Evolutionary conservation across 2,797 vertebrate genomes (phyloP).

Genomic region (Eulemur coronatus): DNA sequence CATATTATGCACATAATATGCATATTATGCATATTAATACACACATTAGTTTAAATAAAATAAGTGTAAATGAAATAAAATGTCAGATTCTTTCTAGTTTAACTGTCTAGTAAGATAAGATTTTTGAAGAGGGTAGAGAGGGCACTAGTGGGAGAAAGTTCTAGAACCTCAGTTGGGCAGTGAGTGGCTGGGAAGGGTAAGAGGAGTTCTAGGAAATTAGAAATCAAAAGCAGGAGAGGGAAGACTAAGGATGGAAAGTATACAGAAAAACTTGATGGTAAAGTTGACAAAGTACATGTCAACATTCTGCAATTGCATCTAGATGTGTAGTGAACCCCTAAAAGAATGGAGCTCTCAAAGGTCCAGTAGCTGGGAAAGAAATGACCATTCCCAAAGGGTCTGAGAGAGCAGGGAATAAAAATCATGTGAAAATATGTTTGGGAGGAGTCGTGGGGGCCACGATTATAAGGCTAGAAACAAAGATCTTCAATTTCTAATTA

Average conservation of each 20-base stretch:
- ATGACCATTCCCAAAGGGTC: not conserved
- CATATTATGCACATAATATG: too few species aligned
- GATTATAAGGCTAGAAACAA: not conserved
- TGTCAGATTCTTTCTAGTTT: not conserved
- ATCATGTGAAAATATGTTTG: not conserved
- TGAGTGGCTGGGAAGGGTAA: fast-evolving
- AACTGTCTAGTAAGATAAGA: not conserved
- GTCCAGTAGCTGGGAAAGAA: not conserved
- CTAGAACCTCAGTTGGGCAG: not conserved
- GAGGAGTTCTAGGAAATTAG: not conserved
- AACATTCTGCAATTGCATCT: not conserved
- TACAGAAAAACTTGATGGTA: not conserved
- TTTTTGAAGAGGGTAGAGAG: not conserved
- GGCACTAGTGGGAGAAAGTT: not conserved
- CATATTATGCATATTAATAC: too few species aligned
- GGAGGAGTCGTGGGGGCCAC: not conserved
- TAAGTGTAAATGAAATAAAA: not conserved
- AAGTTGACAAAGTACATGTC: not conserved
- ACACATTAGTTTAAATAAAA: not conserved
- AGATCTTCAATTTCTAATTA: not conserved
- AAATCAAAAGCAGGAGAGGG: not conserved
- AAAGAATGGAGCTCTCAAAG: not conserved
- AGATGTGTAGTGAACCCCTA: not conserved
- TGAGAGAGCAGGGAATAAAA: not conserved
- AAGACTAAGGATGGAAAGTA: not conserved